Conservation (phyloP, 2,888 invertebrate genomes). For the Idaea biselata region DNA sequence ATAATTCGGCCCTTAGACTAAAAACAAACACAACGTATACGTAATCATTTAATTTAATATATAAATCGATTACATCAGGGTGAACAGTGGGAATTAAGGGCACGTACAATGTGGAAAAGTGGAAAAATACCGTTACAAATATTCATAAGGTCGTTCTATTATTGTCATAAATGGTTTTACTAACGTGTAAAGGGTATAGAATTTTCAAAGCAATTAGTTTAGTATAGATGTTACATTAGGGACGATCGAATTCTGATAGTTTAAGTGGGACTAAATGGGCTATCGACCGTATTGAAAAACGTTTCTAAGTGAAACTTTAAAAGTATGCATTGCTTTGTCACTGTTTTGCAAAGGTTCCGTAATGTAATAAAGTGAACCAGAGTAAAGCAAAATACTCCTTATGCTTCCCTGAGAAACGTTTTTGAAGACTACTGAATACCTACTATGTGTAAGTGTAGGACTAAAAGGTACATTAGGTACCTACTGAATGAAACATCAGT, state of each 20-base stretch:
- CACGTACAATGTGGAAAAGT: slow-evolving; percentile 63
- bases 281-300: not conserved
- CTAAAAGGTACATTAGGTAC: too few relatives aligned
- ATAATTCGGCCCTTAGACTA: not conserved
- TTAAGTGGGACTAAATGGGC: not conserved
- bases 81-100: slow-evolving; percentile 32
- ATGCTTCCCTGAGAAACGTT: too few relatives aligned
- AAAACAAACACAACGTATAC: not conserved
- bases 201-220: slow-evolving; percentile 13
- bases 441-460: too few relatives aligned
- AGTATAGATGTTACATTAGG: not conserved
- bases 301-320: too few relatives aligned
- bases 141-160: slow-evolving; percentile 51
- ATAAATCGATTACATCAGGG: slow-evolving; percentile 44
- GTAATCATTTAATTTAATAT: slow-evolving; percentile 21
- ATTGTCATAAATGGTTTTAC: slow-evolving; percentile 56
- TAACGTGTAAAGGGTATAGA: slow-evolving; percentile 29
- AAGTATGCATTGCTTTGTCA: too few relatives aligned
- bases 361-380: too few relatives aligned
- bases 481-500: too few relatives aligned
- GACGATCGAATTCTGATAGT: not conserved
- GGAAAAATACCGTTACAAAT: slow-evolving; percentile 64
- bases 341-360: too few relatives aligned
- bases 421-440: too few relatives aligned
- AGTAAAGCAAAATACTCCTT: too few relatives aligned